Evolutionary conservation across 2,888 invertebrate species (phyloP).

Genomic region (Hipparchia semele): DNA sequence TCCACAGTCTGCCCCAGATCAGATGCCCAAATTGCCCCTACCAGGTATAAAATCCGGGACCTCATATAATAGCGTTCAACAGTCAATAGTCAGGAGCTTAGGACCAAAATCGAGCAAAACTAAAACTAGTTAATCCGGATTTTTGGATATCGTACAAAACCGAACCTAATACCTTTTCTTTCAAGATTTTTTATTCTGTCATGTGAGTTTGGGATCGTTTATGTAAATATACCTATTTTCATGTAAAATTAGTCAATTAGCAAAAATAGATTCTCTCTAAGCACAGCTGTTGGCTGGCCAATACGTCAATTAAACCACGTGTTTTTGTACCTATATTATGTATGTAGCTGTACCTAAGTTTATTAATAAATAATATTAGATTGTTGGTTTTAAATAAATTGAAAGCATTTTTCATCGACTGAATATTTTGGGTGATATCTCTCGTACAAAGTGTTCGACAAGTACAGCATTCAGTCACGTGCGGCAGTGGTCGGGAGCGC

Average conservation of each 20-base stretch:
- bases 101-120: no score
- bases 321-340: constrained; percentile 1
- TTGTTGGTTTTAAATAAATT: constrained; percentile 1
- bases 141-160: no score
- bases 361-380: not conserved
- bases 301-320: constrained; percentile 34
- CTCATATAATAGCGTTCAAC: no score
- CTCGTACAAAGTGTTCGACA: not conserved
- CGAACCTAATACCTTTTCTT: no score
- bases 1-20: no score
- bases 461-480: no score
- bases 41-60: no score
- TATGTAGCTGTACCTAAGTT: not conserved
- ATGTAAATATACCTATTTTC: constrained; percentile 4
- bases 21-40: no score
- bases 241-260: constrained; percentile 6
- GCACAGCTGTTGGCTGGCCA: constrained; percentile 27
- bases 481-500: no score
- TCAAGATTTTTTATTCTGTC: no score
- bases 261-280: constrained; percentile 28
- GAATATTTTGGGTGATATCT: not conserved
- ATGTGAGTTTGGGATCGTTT: not conserved
- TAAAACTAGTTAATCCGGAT: no score
- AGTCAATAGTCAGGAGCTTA: no score
- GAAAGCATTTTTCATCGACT: not conserved